Base-by-base conservation (phyloP, 2,888 invertebrate species). In the Clivina fossor region DNA sequence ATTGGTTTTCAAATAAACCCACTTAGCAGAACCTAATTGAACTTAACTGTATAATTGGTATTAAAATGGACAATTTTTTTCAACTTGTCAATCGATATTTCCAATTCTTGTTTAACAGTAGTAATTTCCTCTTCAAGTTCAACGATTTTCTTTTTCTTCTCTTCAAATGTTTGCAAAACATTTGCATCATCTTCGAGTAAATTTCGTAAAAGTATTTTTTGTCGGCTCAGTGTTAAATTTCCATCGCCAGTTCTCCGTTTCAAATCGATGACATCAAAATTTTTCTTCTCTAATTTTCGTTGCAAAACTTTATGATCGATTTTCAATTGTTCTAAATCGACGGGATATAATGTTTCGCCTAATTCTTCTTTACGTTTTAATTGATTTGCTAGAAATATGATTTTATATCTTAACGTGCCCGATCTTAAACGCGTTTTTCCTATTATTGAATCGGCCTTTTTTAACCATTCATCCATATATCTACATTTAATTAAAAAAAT, bases 321-420 rank as follows among this genome's bases (percentile, higher is more conserved):
- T 61, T 76, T 74, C 2, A 84, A 63, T 64, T 83, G 80, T 22
- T 84, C 80, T 60, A 85, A 85, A 66, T 85, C 85, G 0, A 84
- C 79, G 0, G 80, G 77, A 46, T 80, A 74, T 1, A 85, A 67
- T 40, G 75, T 77, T 57, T 82, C 81, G 9, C 80, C 81, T 0
- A 84, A 64, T 63, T 83, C 82, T 3, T 76, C 73, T 59, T 82
- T 80, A 4, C 78, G 74, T 22, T 74, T 71, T 1, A 83, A 75
- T 58, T 80, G 79, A 0, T 76, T 71, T 57, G 77, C 79, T 0
- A 82, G 66, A 66, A 80, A 81, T 32, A 70, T 74, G 62, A 76
- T 77, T 58, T 79, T 78, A 0, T 75, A 73, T 65, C 78, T 82
- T 1, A 80, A 63, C 1, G 81, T 81, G 51, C 78, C 77, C 0